Evolutionary conservation across 2,797 vertebrate species (phyloP), one percentile per base, ranked within the genome.

Genomic region (Phaenicophaeus curvirostris): DNA sequence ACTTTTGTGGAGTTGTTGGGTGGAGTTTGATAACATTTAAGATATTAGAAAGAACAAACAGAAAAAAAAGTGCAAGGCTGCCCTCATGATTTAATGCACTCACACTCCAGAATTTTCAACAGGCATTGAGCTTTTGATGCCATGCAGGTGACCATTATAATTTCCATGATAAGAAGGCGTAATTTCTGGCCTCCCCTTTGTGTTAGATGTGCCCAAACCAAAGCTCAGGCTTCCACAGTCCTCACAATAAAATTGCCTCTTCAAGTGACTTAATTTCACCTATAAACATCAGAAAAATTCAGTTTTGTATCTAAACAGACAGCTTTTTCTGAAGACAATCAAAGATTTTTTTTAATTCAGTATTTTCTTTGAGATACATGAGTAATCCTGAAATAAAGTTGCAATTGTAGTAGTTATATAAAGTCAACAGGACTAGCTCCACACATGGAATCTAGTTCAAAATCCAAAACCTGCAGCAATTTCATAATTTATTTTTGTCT

Each of bases 111-210:
- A 50, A 5, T 12, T 79, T 50, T 44, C 19, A 27, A 37, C 20
- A 30, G 15, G 9, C 58, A 59, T n/a, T 0, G 0, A 72, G 35
- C 1, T 24, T 44, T 51, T 72, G 61, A 37, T 67, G 27, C 8
- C 31, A 15, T 6, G 7, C 12, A 30, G 14, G 18, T 46, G 28
- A 27, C 18, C 23, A 13, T 66, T 31, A 59, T 12, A 1, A 25
- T 69, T 84, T 61, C 53, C 24, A 13, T 3, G 1, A 16, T 7
- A 69, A 53, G 19, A 46, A 44, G 20, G 25, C 19, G 68, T 53
- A 92, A 83, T 41, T 83, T 16, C 39, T 8, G 30, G 28, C 41
- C 28, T 75, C 68, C 15, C 6, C 31, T 80, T 87, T 82, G 19
- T 35, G 18, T 54, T 39, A 74, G 20, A 35, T 12, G n/a, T 65